A percentile compares a stretch with the other conserved stretches of the same genome.
phyloP scores from a whole-genome alignment of 2,113 vertebrate species.

The Crocuta crocuta region DNA sequence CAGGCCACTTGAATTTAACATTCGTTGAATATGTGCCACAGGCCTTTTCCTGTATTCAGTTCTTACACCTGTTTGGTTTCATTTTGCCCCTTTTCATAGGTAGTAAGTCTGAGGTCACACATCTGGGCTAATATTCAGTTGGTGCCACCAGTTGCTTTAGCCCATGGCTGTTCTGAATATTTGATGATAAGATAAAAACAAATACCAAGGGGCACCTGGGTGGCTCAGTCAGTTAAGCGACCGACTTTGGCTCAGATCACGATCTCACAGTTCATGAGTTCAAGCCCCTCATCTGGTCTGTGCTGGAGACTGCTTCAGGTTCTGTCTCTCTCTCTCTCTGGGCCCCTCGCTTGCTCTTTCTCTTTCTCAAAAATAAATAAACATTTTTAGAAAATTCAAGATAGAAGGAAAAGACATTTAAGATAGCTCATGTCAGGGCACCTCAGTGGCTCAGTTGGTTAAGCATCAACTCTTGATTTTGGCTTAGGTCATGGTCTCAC shows the following conservation, averaged over 20 bases:
- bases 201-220: too few relatives aligned
- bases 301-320: too few relatives aligned
- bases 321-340: too few relatives aligned
- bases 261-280: too few relatives aligned
- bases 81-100: not conserved
- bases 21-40: not conserved
- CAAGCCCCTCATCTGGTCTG: too few relatives aligned
- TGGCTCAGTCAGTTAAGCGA: too few relatives aligned
- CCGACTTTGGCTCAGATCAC: too few relatives aligned
- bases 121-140: not conserved
- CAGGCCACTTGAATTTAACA: constrained; percentile 1
- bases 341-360: too few relatives aligned
- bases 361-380: too few relatives aligned
- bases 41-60: not conserved
- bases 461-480: too few relatives aligned
- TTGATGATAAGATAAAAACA: not conserved
- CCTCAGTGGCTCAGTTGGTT: too few relatives aligned
- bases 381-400: not conserved
- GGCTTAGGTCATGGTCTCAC: too few relatives aligned
- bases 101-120: not conserved
- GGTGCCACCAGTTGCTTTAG: not conserved
- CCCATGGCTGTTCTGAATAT: not conserved
- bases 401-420: not conserved
- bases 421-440: not conserved
- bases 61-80: constrained; percentile 49